Evolutionary conservation across 2,113 vertebrate species (phyloP).

Genomic region (Porphyrio hochstetteri): DNA sequence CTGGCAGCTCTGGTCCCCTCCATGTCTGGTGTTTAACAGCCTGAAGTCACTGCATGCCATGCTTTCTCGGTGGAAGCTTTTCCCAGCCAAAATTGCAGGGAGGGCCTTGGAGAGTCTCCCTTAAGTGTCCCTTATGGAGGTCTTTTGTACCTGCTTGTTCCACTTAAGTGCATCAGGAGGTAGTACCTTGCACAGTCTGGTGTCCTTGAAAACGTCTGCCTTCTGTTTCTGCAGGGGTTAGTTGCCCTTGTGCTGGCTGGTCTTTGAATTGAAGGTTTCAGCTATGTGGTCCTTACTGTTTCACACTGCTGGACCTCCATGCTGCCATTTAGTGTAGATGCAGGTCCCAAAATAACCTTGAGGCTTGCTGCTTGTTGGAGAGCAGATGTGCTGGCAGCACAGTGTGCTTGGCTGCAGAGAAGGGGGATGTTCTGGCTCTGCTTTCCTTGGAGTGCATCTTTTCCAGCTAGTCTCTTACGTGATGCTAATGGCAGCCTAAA

Average conservation of each 20-base stretch:
- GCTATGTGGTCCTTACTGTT: background rate
- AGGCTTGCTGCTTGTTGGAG: background rate
- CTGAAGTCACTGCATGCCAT: background rate
- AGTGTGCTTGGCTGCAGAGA: background rate
- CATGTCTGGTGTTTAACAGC: accelerated
- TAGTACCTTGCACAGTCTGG: accelerated
- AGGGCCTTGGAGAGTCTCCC: background rate
- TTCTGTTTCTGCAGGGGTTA: background rate
- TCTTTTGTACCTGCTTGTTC: background rate
- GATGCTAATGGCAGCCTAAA: background rate
- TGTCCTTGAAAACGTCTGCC: background rate
- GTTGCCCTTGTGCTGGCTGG: background rate
- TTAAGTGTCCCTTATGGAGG: background rate
- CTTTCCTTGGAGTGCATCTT: background rate
- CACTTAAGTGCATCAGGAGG: background rate
- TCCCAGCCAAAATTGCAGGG: background rate
- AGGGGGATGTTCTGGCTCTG: slow-evolving; percentile 4
- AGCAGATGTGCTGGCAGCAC: slow-evolving; percentile 58
- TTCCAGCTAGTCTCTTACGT: background rate
- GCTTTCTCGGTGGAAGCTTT: background rate
- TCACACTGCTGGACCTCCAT: background rate
- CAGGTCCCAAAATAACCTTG: slow-evolving; percentile 19
- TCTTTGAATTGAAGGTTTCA: background rate
- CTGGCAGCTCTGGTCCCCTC: slow-evolving; percentile 14
- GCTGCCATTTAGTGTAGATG: background rate